A percentile compares a stretch with the other conserved stretches of the same genome.
Conservation (phyloP, 2,888 invertebrate genomes). For the Branchipolynoe longqiensis region DNA sequence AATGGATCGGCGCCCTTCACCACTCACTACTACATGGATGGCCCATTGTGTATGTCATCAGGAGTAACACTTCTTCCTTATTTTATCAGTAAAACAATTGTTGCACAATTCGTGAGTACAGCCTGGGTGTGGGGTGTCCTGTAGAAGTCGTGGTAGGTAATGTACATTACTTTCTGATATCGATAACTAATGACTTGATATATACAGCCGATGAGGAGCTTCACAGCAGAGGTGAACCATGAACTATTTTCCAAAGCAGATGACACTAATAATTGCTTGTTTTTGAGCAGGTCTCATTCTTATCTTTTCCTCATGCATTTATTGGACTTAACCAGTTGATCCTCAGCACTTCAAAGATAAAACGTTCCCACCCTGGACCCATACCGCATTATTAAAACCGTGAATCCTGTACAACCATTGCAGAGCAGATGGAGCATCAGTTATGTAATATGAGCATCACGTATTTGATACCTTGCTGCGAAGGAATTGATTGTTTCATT, state of each 20-base stretch:
- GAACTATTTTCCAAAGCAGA: conserved; percentile 29
- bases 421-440: too few species aligned
- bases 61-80: conserved; percentile 50
- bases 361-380: too few species aligned
- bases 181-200: conserved; percentile 8
- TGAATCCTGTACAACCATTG: too few species aligned
- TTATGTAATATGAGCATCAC: too few species aligned
- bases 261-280: conserved; percentile 59
- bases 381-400: too few species aligned
- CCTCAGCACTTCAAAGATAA: conserved; percentile 64
- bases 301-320: conserved; percentile 25
- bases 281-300: conserved; percentile 60
- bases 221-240: conserved; percentile 31
- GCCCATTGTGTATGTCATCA: conserved; percentile 72
- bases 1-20: conserved; percentile 71
- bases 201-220: conserved; percentile 35
- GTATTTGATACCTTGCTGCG: too few species aligned
- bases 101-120: conserved; percentile 39
- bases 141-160: conserved; percentile 39
- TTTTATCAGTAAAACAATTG: conserved; percentile 43
- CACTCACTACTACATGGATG: conserved; percentile 68
- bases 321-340: conserved; percentile 22
- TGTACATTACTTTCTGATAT: conserved; percentile 22
- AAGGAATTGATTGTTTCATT: too few species aligned
- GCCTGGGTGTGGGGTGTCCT: conserved; percentile 14